Base-by-base conservation (phyloP, 2,888 invertebrate genomes). In the Carcina quercana region DNA sequence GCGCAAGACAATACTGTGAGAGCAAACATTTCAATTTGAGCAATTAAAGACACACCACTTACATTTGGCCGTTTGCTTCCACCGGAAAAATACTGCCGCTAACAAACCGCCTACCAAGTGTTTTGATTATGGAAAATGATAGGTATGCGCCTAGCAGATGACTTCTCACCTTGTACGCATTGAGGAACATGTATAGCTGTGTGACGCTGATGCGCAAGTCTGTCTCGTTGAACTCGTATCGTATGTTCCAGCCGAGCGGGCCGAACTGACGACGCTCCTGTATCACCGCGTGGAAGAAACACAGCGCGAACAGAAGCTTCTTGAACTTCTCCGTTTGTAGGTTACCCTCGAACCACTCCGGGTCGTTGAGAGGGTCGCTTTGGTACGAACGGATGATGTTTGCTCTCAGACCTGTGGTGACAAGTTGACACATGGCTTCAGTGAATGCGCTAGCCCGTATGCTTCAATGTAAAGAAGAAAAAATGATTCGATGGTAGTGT, bases 201-300 rank as follows among this genome's bases (percentile, higher is more conserved):
- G 91, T 88, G 20, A 95, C 89, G 42, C 95, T 95, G 40, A 97
- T 96, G 35, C 92, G 86, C 21, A 97, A 80, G 72, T 98, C 98
- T 0, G 96, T 96, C 65, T 97, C 97, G 60, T 97, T 97, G 70
- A 97, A 98, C 63, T 96, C 97, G 59, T 98, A 98, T 0, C 92
- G 89, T 39, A 95, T 96, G 65, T 97, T 98, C 97, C 97, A 97
- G 0, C 97, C 97, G 13, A 97, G 87, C 0, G 97, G 92, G 0
- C 97, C 97, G 62, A 96, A 97, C 69, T 95, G 94, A 4, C 94
- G 78, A 31, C 97, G 85, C 69, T 97, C 97, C 70, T 96, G 96
- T 0, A 95, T 89, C 25, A 95, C 87, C 0, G 95, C 97, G 69
- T 98, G 97, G 82, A 97, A 97, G 82, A 97, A 97, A 69, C 96